Percentiles rank a stretch among this genome's conserved stretches.
Conservation (phyloP, 92 coral and sea anemone genomes). For the Palythoa grandiflora region DNA sequence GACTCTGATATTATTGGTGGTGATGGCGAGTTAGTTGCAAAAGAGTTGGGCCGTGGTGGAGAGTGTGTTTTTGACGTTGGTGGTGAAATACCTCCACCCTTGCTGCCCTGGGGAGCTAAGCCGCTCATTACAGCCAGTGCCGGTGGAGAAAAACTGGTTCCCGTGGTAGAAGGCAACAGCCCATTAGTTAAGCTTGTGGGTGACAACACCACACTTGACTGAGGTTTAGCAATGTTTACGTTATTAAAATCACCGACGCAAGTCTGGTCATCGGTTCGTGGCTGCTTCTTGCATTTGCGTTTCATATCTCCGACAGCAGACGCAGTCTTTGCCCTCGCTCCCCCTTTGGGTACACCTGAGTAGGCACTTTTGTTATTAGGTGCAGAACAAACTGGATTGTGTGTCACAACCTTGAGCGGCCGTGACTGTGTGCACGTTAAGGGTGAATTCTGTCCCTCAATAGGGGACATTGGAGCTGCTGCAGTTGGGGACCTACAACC, state of each 20-base stretch:
- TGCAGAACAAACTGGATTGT: conserved; percentile 65
- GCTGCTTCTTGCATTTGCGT: conserved; percentile 76
- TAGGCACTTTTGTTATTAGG: conserved; percentile 66
- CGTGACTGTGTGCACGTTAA: conserved; percentile 72
- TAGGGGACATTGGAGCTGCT: conserved; percentile 95
- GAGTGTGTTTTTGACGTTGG: no score
- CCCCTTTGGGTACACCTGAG: no score
- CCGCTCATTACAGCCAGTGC: conserved; percentile 71
- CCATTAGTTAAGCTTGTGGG: conserved; percentile 61
- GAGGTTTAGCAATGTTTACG: not conserved
- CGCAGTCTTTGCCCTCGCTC: conserved; percentile 31
- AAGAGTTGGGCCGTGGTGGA: no score
- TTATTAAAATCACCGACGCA: conserved; percentile 45
- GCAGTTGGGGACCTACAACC: conserved; percentile 73
- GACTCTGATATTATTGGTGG: conserved; percentile 57
- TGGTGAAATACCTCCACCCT: no score
- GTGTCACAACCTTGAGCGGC: conserved; percentile 71
- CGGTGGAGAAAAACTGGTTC: conserved; percentile 81
- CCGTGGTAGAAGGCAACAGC: conserved; percentile 75
- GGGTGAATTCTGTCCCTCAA: conserved; percentile 88
- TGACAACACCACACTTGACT: conserved; percentile 54
- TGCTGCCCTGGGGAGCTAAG: conserved; percentile 75
- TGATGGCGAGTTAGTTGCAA: conserved; percentile 86
- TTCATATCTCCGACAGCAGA: conserved; percentile 65
- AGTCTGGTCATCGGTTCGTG: conserved; percentile 70